Evolutionary conservation across 1,140 invertebrate species (phyloP), one percentile per base, ranked within the genome.

Genomic region (Saccostrea glomerata): DNA sequence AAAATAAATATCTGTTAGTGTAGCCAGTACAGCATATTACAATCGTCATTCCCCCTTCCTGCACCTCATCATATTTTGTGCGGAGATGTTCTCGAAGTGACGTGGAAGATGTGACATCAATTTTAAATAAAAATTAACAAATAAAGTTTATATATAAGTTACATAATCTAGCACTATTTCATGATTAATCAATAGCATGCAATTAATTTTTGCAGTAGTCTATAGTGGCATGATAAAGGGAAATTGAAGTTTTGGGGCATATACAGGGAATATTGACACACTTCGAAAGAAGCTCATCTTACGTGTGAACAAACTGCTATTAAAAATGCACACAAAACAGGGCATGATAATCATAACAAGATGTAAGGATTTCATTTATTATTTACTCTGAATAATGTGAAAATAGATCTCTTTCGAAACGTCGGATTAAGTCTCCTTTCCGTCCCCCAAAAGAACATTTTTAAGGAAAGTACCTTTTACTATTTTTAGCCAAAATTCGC

Each of bases 391-490:
- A 63, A 63, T 63, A 63, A 20, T 63, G 5, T 17, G n/a, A 20
- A 36, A 1, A 17, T 63, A n/a, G 17, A 63, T 63, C 15, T 20
- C 13, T 13, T 20, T 63, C 12, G 4, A 60, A 60, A 20, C n/a
- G 3, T 63, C 6, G 17, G 17, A 63, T 73, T 25, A 5, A 73
- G 3, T 13, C 13, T 77, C 70, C 70, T 77, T 30, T 36, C 70
- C 70, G 70, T 36, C 15, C 30, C 70, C 30, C 25, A 77, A 40
- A 77, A 77, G 15, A 9, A 30, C 70, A 13, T 36, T 77, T 36
- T 12, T 77, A 11, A 30, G 70, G 70, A 77, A 77, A 77, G 70
- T 77, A 77, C 70, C 70, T 77, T 77, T 77, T 77, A 77, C 70
- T 77, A 77, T 77, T 77, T 77, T 77, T 30, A 77, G 70, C 70